Evolutionary conservation across 2,888 invertebrate species (phyloP), one percentile per base, ranked within the genome.

Genomic region (Alitta virens): DNA sequence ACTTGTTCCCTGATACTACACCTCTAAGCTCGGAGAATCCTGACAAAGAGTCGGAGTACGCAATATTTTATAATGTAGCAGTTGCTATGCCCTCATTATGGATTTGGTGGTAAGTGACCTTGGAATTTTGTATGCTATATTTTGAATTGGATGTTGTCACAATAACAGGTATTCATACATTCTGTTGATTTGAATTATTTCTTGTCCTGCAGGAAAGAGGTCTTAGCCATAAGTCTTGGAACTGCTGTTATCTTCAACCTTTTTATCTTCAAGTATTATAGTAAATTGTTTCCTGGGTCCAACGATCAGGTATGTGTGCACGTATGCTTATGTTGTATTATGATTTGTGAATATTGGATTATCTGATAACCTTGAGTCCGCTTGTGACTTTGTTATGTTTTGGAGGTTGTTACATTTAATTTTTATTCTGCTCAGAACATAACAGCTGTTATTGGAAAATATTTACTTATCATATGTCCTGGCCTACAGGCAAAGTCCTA

Each of bases 171-270:
- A 40, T n/a, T 40, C 12, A 16, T 40, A 40, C 12, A 40, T 14
- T 40, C 16, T 40, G 12, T 40, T 40, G 42, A 40, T 18, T 23
- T 49, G 3, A 7, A 23, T 49, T 49, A 9, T 21, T 21, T 49
- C 49, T 21, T 49, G 18, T 53, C n/a, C 68, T 77, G 46, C 74
- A 87, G 87, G 90, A 91, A 89, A 81, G 91, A 92, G 81, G 89
- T 93, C 5, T 78, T 89, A 1, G 85, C 89, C 1, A 90, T 92
- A 55, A 89, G 90, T 2, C 79, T 92, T 42, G 86, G 89, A 5
- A 88, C 89, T 0, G 90, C 91, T 0, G 75, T 91, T 43, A 72
- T 90, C 12, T 64, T 76, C 2, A 73, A 78, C 43, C 12, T 62
- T 12, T 12, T 57, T 12, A 24, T 57, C 21, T 16, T 25, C 50